Base-by-base conservation (phyloP, 1,140 invertebrate genomes). In the Ostrea denselamellosa region DNA sequence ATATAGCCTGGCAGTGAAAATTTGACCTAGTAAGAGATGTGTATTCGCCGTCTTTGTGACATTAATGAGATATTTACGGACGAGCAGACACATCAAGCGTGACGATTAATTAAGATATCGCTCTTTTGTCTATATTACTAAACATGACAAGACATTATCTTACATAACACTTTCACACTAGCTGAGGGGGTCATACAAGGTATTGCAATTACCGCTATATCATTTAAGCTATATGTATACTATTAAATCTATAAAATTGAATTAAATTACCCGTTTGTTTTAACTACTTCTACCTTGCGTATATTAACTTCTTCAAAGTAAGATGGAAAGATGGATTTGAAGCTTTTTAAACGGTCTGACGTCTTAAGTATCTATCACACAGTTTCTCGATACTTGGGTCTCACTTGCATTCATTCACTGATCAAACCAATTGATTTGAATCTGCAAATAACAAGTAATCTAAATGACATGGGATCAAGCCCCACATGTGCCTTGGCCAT, bases 91-190 rank as follows among this genome's bases (percentile, higher is more conserved):
- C 68, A 9, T 71, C 25, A 71, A 28, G 68, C 68, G 68, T 71
- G 68, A 71, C 68, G 9, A 71, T 34, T 71, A 28, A 71, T 71
- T 71, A 71, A 71, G 68, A 28, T 71, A 71, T 34, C 25, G 25
- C 68, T 25, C 68, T 22, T 44, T 12, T 71, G 68, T 28, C 25
- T 71, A 25, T 34, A 71, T 28, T 34, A 19, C 56, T 19, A 28
- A 71, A 71, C 68, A 71, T 71, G 68, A 71, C 68, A 71, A 17
- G 68, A 34, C 22, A 71, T 71, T 25, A 34, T 71, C 25, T 71
- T 71, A 71, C 68, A 71, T 71, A 71, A 71, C 68, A 25, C 22
- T 14, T 28, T 71, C 68, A 62, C 25, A 14, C 68, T 62, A 62
- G n/a, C n/a, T 8, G 17, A 62, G 56, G 56, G n/a, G 56, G 56